Conservation (phyloP, 2,113 vertebrate genomes). For the Phalacrocorax brasilianus region DNA sequence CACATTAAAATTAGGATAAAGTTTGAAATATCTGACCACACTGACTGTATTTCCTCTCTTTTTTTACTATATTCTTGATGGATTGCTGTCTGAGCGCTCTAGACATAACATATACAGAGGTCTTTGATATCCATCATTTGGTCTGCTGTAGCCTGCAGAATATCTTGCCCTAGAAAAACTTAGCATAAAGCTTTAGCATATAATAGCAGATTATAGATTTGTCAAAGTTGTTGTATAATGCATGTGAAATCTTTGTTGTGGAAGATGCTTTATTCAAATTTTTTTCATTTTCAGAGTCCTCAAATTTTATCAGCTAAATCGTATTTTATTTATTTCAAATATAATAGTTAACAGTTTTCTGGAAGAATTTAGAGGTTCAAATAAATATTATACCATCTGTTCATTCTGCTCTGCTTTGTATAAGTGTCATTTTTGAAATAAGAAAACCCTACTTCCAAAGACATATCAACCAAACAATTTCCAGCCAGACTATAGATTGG, state of each 20-base stretch:
- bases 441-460: neutral
- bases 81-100: neutral
- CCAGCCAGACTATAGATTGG: neutral
- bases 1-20: neutral
- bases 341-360: neutral
- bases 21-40: neutral
- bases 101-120: neutral
- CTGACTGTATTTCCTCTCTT: neutral
- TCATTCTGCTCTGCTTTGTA: neutral
- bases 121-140: neutral
- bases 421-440: neutral
- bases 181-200: neutral
- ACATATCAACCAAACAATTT: neutral
- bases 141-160: neutral
- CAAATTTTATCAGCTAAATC: neutral
- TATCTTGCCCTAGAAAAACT: neutral
- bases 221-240: neutral
- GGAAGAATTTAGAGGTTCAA: neutral
- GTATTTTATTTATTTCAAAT: neutral
- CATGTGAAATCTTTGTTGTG: neutral
- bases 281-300: neutral
- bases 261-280: neutral
- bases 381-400: neutral
- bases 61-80: neutral
- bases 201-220: neutral